Conservation (phyloP, 92 coral and sea anemone species). For the Zoanthus gigantus region DNA sequence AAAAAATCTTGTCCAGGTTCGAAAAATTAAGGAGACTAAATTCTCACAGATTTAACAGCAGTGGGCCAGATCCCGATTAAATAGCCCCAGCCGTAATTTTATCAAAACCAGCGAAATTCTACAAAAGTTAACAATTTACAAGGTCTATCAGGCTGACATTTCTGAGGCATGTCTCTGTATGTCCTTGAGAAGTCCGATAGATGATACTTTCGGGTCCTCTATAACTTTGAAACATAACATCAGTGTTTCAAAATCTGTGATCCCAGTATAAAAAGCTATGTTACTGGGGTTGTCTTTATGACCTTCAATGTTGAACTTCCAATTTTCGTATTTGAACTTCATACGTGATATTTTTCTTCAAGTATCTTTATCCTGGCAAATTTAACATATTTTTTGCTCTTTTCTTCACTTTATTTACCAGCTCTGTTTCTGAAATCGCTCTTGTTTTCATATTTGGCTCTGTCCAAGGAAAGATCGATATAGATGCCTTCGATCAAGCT, state of each 20-base stretch:
- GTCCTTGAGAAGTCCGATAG: slow-evolving; percentile 43
- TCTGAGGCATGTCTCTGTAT: slow-evolving; percentile 14
- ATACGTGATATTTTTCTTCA: slow-evolving; percentile 15
- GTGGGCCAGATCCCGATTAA: slow-evolving; percentile 64
- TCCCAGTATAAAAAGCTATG: slow-evolving; percentile 69
- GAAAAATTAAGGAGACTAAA: slow-evolving; percentile 43
- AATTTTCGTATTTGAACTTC: slow-evolving; percentile 17
- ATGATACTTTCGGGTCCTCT: slow-evolving; percentile 52
- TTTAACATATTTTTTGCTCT: no score
- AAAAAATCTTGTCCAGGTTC: slow-evolving; percentile 67
- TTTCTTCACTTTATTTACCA: no score
- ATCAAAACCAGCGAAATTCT: slow-evolving; percentile 62
- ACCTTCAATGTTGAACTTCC: slow-evolving; percentile 62
- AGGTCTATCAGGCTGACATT: slow-evolving; percentile 52
- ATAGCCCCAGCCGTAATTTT: slow-evolving; percentile 65
- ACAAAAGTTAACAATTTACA: slow-evolving; percentile 51
- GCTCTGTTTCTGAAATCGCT: no score
- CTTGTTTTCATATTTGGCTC: no score
- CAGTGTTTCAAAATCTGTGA: slow-evolving; percentile 69
- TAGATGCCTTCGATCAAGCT: no score
- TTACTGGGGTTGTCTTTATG: slow-evolving; percentile 55
- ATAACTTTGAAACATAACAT: slow-evolving; percentile 58
- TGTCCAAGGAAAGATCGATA: no score
- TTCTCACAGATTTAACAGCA: slow-evolving; percentile 55
- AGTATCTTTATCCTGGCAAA: slow-evolving; percentile 1